Evolutionary conservation across 1,140 invertebrate genomes (phyloP).

Genomic region (Cyclina sinensis): DNA sequence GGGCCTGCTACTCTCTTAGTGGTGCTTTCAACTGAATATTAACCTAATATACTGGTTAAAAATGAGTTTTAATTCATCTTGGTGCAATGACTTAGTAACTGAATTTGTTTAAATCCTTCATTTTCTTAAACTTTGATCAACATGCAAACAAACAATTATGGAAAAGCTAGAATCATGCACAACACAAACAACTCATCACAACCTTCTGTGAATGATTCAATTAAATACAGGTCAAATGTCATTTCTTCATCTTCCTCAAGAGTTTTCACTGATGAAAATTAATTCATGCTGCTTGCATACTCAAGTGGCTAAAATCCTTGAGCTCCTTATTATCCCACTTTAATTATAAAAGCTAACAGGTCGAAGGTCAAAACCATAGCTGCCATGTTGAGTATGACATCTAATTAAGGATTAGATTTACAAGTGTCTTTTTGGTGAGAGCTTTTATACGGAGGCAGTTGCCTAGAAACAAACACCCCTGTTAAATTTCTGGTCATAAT

Average conservation of each 20-base stretch:
- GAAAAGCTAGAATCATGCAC: neutral
- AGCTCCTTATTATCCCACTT: neutral
- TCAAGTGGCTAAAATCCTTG: neutral
- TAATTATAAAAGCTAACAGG: neutral
- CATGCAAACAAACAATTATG: no score
- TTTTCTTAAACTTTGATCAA: no score
- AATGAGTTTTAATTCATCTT: no score
- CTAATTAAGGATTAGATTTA: constrained; percentile 10
- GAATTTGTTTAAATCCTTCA: no score
- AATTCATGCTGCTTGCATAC: neutral
- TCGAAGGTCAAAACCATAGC: neutral
- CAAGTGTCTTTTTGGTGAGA: constrained; percentile 9
- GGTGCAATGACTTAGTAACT: no score
- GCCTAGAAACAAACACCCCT: neutral
- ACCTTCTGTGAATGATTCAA: neutral
- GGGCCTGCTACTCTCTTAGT: no score
- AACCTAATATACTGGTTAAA: no score
- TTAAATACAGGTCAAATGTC: neutral
- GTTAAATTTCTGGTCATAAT: neutral
- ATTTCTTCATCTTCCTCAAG: neutral
- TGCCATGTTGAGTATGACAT: neutral
- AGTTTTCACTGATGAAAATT: neutral
- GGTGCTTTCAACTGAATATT: no score
- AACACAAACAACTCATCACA: neutral
- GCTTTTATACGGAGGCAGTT: neutral